Base-by-base conservation (phyloP, 2,888 invertebrate species). In the Melinaea menophilus region DNA sequence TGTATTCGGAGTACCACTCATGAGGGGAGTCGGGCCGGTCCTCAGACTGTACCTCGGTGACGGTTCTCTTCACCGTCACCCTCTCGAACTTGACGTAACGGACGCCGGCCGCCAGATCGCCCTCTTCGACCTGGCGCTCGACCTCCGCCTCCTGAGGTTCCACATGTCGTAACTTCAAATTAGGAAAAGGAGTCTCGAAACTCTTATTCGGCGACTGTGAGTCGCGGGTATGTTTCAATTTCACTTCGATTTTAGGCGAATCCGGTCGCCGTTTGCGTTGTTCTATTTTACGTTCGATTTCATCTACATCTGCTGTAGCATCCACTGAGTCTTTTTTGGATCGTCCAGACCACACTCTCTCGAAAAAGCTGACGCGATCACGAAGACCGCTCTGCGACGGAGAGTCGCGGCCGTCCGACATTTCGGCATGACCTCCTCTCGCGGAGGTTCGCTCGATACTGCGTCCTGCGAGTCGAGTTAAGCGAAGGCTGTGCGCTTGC, bases 301-400 rank as follows among this genome's bases (percentile, higher is more conserved):
- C 93, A 66, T 89, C 86, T 22, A 93, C 93, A 79, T 93, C 91
- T 31, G 92, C 90, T 35, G 90, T 79, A 33, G 86, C 81, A 70
- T 87, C 86, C 66, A 86, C 81, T 58, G 84, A 77, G 76, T 91
- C 84, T 69, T 78, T 73, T 79, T 85, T 82, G 71, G 83, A 76
- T 69, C 88, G 79, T 34, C 94, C 93, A 67, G 93, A 92, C 94
- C 95, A 95, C 70, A 95, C 93, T 88, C 94, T 94, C 83, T 96
- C 96, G 85, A 95, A 96, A 81, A 95, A 95, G 72, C 92, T 93
- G 73, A 96, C 95, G 74, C 95, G 93, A 77, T 95, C 94, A 69
- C 93, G 92, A 67, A 96, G 92, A 73, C 94, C 79, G 84, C 85
- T 76, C 75, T 86, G 86, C 87, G 90, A 83, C 88, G 90, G 87